Base-by-base conservation (phyloP, 2,797 vertebrate species). In the Buphagus erythrorhynchus region DNA sequence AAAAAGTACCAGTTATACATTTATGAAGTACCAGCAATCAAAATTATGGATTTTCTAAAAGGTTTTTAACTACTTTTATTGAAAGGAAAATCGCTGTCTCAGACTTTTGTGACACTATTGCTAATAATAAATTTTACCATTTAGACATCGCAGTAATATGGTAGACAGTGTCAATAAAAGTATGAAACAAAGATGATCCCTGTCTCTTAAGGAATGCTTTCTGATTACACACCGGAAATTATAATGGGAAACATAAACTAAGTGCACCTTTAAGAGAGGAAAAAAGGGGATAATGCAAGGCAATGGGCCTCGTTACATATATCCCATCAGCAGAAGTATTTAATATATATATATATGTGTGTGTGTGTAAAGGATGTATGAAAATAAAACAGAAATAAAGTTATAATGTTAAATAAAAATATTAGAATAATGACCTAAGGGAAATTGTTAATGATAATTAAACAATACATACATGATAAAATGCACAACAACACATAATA, bases 1-100 rank as follows among this genome's bases (percentile, higher is more conserved):
- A 98, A 98, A 98, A 98, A 98, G 98, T 98, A 98, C 98, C 98
- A 98, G 98, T 98, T 98, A 98, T 98, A 98, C 98, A 98, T 98
- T 98, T 98, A 98, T 98, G 98, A 98, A 98, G 98, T 98, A 98
- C 97, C 97, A 98, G 98, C 98, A 98, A 98, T 98, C 98, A 98
- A 98, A 98, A 98, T 98, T 98, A 98, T 98, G 98, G 98, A 98
- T 98, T 98, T 98, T 98, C 98, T 98, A 98, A 98, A 98, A 98
- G 98, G 98, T 98, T 98, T 98, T 98, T 98, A 98, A 98, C 98
- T 98, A 98, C 98, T 98, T 98, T 98, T 98, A 98, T 98, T 98
- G 98, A 98, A 98, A 98, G 98, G 97, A 98, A 98, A 98, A 98
- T 98, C 96, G 98, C 98, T 98, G 98, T 98, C 98, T 98, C 98